A percentile compares a stretch with the other conserved stretches of the same genome.
phyloP scores from a whole-genome alignment of 2,888 invertebrate species.

The Neoitamus cyanurus region DNA sequence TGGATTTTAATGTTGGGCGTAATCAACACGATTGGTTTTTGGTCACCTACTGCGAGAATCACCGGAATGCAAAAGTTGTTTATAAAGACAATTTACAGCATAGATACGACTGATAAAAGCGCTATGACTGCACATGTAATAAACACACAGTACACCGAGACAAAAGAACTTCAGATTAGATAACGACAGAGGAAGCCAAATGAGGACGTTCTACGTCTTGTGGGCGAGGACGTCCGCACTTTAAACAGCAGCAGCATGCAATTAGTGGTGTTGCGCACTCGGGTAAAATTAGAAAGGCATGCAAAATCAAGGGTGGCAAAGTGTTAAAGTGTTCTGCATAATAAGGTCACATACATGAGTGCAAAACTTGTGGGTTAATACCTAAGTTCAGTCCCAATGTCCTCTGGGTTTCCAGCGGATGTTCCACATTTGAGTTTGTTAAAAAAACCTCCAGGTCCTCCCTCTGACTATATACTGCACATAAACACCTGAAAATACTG shows the following conservation, averaged over 20 bases:
- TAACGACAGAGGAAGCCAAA: conserved; percentile 14
- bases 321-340: not conserved
- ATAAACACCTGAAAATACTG: conserved; percentile 17
- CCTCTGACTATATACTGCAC: conserved; percentile 48
- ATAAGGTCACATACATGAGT: not conserved
- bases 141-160: not conserved
- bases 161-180: not conserved
- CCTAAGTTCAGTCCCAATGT: conserved; percentile 50
- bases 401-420: conserved; percentile 48
- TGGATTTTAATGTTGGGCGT: conserved; percentile 55
- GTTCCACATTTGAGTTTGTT: conserved; percentile 4
- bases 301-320: not conserved
- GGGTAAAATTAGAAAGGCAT: not conserved
- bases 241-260: conserved; percentile 51
- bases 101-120: not conserved
- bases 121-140: not conserved
- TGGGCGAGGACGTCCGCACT: conserved; percentile 23
- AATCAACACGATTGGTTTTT: conserved; percentile 54
- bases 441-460: conserved; percentile 36
- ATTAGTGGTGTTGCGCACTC: not conserved
- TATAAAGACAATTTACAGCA: not conserved
- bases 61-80: not conserved
- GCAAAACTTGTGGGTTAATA: conserved; percentile 6
- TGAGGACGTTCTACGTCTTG: not conserved
- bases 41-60: conserved; percentile 51